Conservation (phyloP, 2,888 invertebrate genomes). For the Callimorpha dominula region DNA sequence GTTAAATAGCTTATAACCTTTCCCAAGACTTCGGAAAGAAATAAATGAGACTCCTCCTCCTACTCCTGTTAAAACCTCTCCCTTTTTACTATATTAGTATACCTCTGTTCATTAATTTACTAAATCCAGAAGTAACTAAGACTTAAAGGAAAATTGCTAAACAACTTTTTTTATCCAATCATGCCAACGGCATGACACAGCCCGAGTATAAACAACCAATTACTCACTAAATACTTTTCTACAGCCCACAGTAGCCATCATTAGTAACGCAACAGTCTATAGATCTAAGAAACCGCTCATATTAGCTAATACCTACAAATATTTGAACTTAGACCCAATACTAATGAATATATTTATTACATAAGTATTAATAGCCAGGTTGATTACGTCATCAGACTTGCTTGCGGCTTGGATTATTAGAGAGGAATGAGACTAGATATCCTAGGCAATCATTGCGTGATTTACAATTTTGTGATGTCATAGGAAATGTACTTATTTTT, state of each 20-base stretch:
- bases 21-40: no score
- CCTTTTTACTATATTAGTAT: not conserved
- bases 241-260: constrained; percentile 13
- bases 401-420: constrained; percentile 2
- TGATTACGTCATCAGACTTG: constrained; percentile 27
- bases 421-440: constrained; percentile 12
- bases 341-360: constrained; percentile 29
- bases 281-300: constrained; percentile 19
- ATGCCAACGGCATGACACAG: constrained; percentile 2
- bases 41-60: no score
- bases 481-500: not conserved
- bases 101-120: not conserved
- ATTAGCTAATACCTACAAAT: constrained; percentile 15
- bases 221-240: constrained; percentile 18
- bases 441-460: constrained; percentile 13
- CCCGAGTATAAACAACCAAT: constrained; percentile 11
- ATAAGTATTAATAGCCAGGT: constrained; percentile 28
- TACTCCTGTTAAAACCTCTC: no score
- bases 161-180: not conserved
- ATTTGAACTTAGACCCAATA: constrained; percentile 40
- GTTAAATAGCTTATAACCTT: no score
- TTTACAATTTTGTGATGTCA: constrained; percentile 7
- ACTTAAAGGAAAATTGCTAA: not conserved
- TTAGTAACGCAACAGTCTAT: constrained; percentile 2
- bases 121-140: not conserved